A percentile compares a stretch with the other conserved stretches of the same genome.
These are phyloP conservation scores for Hemithea aestivaria DNA, from an alignment of 2,888 invertebrate species.

Conservation along the genomic window DNA sequence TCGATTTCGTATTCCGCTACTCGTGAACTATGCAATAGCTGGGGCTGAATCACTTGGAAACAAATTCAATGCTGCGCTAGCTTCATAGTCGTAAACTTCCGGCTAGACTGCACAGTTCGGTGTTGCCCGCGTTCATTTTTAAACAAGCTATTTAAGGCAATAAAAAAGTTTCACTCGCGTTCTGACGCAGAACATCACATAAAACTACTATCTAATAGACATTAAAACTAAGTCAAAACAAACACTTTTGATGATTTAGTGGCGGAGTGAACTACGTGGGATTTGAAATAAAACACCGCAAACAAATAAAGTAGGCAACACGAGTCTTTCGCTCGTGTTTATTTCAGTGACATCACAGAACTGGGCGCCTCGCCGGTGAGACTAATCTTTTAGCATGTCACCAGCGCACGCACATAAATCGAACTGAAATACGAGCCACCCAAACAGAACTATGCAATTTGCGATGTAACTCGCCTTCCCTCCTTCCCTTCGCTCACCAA, in stretches of 20 bases:
- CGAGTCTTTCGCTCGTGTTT: slow-evolving; percentile 26
- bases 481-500: slow-evolving; percentile 37
- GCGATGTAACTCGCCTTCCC: slow-evolving; percentile 50
- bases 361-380: slow-evolving; percentile 25
- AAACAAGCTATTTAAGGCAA: slow-evolving; percentile 59
- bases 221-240: slow-evolving; percentile 12
- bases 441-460: slow-evolving; percentile 43
- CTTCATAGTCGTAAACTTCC: slow-evolving; percentile 58
- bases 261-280: slow-evolving; percentile 21
- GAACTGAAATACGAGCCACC: slow-evolving; percentile 60
- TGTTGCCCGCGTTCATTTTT: slow-evolving; percentile 57
- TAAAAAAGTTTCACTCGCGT: slow-evolving; percentile 15
- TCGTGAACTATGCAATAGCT: slow-evolving; percentile 58
- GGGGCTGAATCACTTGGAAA: slow-evolving; percentile 51
- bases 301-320: slow-evolving; percentile 26
- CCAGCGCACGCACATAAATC: slow-evolving; percentile 75
- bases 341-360: slow-evolving; percentile 20
- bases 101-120: slow-evolving; percentile 49
- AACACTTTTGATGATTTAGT: slow-evolving; percentile 14
- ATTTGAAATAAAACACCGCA: slow-evolving; percentile 20
- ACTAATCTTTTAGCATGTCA: slow-evolving; percentile 74
- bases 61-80: slow-evolving; percentile 57
- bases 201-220: slow-evolving; percentile 13
- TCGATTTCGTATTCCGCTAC: slow-evolving; percentile 47
- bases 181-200: slow-evolving; percentile 14